phyloP scores from a whole-genome alignment of 2,797 vertebrate genomes.

The Enteromius treurensis region DNA sequence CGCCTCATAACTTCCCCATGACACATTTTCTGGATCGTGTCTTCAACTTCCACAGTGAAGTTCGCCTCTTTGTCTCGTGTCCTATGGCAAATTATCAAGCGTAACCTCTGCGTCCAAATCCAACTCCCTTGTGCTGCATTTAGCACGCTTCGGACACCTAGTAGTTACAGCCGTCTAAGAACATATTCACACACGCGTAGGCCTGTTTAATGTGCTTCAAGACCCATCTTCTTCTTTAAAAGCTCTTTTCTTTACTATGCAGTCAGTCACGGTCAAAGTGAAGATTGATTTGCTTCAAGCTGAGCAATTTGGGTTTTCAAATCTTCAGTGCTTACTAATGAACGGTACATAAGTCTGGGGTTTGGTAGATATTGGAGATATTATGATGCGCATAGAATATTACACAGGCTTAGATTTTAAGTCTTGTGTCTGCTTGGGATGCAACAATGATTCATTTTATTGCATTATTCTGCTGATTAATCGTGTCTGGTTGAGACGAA shows the following conservation, averaged over 20 bases:
- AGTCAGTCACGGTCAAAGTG: not conserved
- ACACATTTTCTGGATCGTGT: conserved; percentile 61
- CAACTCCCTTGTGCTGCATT: not conserved
- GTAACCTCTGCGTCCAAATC: conserved; percentile 9
- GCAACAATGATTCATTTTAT: conserved; percentile 2
- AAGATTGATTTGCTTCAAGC: not conserved
- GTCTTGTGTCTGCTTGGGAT: not conserved
- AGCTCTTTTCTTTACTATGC: not conserved
- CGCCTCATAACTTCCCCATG: conserved; percentile 63
- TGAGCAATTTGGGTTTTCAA: not conserved
- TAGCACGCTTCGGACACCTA: not conserved
- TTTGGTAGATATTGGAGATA: not conserved
- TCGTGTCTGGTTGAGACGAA: not conserved
- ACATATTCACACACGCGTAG: not conserved
- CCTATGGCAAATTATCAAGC: conserved; percentile 50
- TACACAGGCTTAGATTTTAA: not conserved
- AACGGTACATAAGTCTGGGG: not conserved
- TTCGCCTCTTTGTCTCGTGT: conserved; percentile 58
- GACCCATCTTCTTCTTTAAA: not conserved
- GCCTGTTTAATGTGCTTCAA: not conserved
- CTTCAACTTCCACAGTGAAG: conserved; percentile 54
- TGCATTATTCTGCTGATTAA: not conserved
- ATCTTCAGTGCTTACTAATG: not conserved
- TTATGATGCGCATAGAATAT: not conserved
- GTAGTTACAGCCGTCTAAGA: not conserved